These are phyloP conservation scores for Phodopus roborovskii DNA, from an alignment of 2,113 vertebrate genomes.

Conservation along the genomic window DNA sequence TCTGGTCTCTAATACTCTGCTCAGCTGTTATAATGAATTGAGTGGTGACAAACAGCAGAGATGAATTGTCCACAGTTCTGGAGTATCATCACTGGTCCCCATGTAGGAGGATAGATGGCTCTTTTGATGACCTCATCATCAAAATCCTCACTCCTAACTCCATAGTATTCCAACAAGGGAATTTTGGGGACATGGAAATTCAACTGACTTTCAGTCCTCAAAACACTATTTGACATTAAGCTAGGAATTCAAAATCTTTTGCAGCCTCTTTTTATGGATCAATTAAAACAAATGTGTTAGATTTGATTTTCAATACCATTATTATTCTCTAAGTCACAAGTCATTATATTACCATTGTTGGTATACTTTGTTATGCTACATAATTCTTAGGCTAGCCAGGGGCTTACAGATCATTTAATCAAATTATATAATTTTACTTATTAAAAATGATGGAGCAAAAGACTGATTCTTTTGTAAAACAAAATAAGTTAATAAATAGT, in stretches of 20 bases:
- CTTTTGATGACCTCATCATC: neutral
- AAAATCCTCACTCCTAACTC: neutral
- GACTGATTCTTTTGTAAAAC: slow-evolving; percentile 27
- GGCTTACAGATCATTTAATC: slow-evolving; percentile 2
- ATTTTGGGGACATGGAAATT: neutral
- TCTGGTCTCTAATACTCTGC: neutral
- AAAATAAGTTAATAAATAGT: neutral
- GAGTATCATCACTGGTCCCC: neutral
- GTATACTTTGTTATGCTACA: neutral
- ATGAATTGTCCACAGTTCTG: neutral
- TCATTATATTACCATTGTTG: neutral
- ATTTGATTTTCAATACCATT: neutral
- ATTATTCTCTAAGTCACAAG: neutral
- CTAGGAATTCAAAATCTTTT: neutral
- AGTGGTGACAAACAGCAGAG: neutral
- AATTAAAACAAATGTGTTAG: slow-evolving; percentile 12
- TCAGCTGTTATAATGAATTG: neutral
- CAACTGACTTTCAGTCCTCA: neutral
- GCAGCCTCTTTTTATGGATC: neutral
- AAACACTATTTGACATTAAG: slow-evolving; percentile 15
- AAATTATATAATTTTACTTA: slow-evolving; percentile 48
- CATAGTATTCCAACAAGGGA: neutral
- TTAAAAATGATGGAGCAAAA: slow-evolving; percentile 26
- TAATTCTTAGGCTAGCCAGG: slow-evolving; percentile 19
- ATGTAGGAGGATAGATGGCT: neutral